phyloP scores from a whole-genome alignment of 2,797 vertebrate genomes.

The Oreortyx pictus region DNA sequence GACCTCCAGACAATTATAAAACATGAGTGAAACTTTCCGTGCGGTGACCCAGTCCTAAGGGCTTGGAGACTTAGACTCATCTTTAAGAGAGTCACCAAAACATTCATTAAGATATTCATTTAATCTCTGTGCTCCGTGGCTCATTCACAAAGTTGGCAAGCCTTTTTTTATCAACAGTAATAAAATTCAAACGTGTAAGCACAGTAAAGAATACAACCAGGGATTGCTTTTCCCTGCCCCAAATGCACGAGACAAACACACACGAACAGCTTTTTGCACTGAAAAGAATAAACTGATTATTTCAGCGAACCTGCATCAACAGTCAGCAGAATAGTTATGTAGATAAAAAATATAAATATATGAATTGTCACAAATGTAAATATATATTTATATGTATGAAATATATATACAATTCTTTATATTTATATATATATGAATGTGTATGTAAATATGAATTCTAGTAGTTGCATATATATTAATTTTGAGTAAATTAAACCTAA shows the following conservation, averaged over 20 bases:
- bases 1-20: not conserved
- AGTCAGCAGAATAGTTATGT: not conserved
- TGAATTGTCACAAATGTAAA: not conserved
- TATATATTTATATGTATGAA: not conserved
- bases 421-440: not conserved
- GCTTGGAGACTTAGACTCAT: not conserved
- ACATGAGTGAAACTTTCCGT: not conserved
- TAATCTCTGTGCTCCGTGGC: not conserved
- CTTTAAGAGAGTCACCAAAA: not conserved
- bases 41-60: not conserved
- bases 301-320: not conserved
- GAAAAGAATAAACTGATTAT: not conserved
- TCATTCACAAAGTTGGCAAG: not conserved
- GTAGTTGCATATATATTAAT: rapidly evolving
- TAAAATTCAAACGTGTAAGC: not conserved
- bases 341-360: not conserved
- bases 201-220: not conserved
- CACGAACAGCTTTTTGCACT: not conserved
- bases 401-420: rapidly evolving
- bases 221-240: not conserved
- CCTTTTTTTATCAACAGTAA: not conserved
- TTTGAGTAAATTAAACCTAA: not conserved
- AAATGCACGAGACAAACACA: not conserved
- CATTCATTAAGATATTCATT: not conserved
- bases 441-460: not conserved